These are phyloP conservation scores for Fopius arisanus DNA, from an alignment of 1,140 invertebrate species.

Conservation along the genomic window DNA sequence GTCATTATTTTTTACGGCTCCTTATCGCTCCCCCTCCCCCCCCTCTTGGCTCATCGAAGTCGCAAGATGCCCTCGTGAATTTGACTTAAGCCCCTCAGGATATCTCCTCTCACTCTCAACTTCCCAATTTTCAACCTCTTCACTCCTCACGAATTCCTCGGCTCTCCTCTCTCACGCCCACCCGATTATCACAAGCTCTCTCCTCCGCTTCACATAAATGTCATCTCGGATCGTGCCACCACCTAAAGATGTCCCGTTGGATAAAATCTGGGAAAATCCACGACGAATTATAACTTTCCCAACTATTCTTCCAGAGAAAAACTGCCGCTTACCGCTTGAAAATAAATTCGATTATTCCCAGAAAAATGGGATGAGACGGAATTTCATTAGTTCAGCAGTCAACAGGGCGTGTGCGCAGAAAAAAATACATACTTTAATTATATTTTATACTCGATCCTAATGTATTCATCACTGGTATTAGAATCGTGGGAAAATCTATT, in stretches of 20 bases:
- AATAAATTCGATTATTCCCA: background rate
- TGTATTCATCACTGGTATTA: too few species aligned
- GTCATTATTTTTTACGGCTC: constrained; percentile 62
- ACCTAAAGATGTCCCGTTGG: constrained; percentile 52
- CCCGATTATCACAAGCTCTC: constrained; percentile 52
- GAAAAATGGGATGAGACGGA: too few species aligned
- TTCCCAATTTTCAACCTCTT: constrained; percentile 13
- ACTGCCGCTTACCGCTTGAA: background rate
- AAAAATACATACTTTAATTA: too few species aligned
- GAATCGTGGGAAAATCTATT: too few species aligned
- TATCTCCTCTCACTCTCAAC: constrained; percentile 3
- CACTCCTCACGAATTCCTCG: background rate
- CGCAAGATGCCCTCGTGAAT: constrained; percentile 30
- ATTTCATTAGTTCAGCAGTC: too few species aligned
- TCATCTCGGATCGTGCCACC: constrained; percentile 46
- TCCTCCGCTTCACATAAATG: constrained; percentile 55
- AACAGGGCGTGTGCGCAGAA: too few species aligned
- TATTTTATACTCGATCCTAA: too few species aligned
- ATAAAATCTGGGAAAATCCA: constrained; percentile 40
- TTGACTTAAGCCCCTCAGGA: constrained; percentile 35
- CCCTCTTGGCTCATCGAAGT: background rate
- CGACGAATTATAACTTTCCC: constrained; percentile 14
- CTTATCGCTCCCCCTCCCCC: constrained; percentile 44
- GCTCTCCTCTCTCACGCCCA: background rate
- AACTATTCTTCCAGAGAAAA: background rate